Evolutionary conservation across 2,888 invertebrate genomes (phyloP), one percentile per base, ranked within the genome.

Genomic region (Myopa tessellatipennis): DNA sequence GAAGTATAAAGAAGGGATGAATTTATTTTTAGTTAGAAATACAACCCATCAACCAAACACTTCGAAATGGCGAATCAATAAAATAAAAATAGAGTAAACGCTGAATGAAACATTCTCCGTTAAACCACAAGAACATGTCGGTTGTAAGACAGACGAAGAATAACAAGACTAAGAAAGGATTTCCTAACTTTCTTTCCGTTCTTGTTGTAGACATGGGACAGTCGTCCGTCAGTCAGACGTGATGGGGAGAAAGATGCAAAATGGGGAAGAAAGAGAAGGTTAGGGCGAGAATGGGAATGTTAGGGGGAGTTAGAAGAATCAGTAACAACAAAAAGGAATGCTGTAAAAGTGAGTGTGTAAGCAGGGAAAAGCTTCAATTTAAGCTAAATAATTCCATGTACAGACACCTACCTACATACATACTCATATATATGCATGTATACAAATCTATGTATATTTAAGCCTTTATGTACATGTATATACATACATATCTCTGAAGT

Each of bases 11-110:
- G 45, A 45, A 45, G 10, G 10, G 45, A 45, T 8, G 45, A 45
- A 45, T 45, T 26, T 26, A 45, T 45, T 45, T 45, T 45, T 10
- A 8, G 45, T 45, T 45, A 7, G 63, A 76, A 63, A 79, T 60
- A 45, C n/a, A 12, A 10, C 38, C 81, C 83, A 82, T 3, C 55
- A 55, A 2, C 5, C 55, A 55, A 16, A 5, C 14, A 83, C 82
- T 82, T 79, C 78, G 79, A 80, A 81, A 80, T 81, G 78, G 80
- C 73, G 83, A 83, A 83, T 83, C 83, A 81, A 83, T 83, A 83
- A 83, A 82, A 79, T 73, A 82, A 82, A 79, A 79, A 8, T 12
- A 65, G 34, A 16, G 40, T 65, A 34, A 38, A 65, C 36, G 6
- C 10, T 65, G 12, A 65, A 65, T 38, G 38, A 38, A 65, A 36